Percentiles rank a stretch among this genome's conserved stretches.
Evolutionary conservation across 1,140 invertebrate genomes (phyloP).

Genomic region (Holotrichia oblita): DNA sequence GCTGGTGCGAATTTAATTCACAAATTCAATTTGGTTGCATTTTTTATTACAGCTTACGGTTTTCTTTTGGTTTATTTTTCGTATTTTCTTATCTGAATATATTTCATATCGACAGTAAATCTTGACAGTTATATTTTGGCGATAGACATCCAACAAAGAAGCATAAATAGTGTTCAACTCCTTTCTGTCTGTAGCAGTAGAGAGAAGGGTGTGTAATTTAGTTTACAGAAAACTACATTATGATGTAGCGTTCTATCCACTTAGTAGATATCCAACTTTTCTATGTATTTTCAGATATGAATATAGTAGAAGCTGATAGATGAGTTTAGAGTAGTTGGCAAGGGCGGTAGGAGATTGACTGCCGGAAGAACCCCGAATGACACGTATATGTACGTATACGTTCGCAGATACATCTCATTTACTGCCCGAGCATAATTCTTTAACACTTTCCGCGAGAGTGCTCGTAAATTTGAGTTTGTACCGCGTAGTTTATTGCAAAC

Average conservation of each 20-base stretch:
- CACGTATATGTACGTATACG: constrained; percentile 57
- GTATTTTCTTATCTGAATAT: no score
- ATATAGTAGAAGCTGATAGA: neutral
- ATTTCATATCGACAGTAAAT: no score
- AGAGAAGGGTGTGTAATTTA: no score
- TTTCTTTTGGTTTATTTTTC: no score
- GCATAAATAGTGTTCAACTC: no score
- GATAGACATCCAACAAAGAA: no score
- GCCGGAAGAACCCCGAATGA: constrained; percentile 42
- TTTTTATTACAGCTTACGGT: no score
- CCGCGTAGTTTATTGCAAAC: constrained; percentile 43
- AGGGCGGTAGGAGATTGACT: neutral
- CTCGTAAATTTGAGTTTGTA: constrained; percentile 56
- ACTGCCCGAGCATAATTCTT: constrained; percentile 54
- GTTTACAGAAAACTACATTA: neutral
- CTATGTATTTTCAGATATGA: neutral
- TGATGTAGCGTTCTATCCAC: neutral
- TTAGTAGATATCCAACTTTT: neutral
- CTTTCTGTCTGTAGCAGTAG: no score
- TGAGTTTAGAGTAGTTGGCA: neutral
- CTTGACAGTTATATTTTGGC: no score
- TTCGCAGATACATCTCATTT: constrained; percentile 57
- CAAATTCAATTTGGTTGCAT: no score
- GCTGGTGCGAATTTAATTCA: no score
- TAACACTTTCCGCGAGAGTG: constrained; percentile 55